Percentiles rank a stretch among this genome's conserved stretches.
phyloP scores from a whole-genome alignment of 1,140 invertebrate genomes.

The Calosoma granatense region DNA sequence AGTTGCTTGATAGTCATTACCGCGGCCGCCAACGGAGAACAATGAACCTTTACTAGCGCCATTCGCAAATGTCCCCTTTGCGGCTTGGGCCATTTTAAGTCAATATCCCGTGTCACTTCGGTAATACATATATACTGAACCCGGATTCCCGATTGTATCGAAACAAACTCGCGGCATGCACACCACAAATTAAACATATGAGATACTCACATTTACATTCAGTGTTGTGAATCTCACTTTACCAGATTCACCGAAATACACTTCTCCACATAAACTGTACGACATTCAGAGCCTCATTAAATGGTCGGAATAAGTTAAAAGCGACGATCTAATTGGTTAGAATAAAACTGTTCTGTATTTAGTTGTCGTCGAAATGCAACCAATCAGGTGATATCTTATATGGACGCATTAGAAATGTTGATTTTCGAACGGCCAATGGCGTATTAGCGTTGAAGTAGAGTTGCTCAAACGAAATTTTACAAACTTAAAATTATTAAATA shows the following conservation, averaged over 20 bases:
- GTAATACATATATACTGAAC: not conserved
- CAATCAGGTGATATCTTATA: constrained; percentile 54
- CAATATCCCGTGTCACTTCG: not conserved
- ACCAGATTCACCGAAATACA: not conserved
- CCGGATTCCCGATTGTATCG: not conserved
- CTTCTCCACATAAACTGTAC: not conserved
- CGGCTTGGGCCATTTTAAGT: constrained; percentile 4
- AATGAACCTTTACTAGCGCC: constrained; percentile 7
- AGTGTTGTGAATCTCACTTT: not conserved
- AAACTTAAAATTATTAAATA: not conserved
- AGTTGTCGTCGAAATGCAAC: constrained; percentile 38
- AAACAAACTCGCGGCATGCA: not conserved
- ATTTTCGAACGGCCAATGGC: constrained; percentile 46
- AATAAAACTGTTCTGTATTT: constrained; percentile 34
- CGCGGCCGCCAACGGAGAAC: constrained; percentile 25
- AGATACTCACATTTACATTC: constrained; percentile 5
- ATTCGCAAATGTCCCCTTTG: not conserved
- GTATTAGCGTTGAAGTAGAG: constrained; percentile 32
- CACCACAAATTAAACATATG: not conserved
- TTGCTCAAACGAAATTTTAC: constrained; percentile 1
- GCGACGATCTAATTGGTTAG: constrained; percentile 38
- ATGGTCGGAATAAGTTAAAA: constrained; percentile 28
- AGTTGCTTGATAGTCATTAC: constrained; percentile 21
- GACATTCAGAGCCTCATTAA: constrained; percentile 4
- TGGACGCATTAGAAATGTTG: constrained; percentile 43